Conservation (phyloP, 2,888 invertebrate species). For the Hecatera dysodea region DNA sequence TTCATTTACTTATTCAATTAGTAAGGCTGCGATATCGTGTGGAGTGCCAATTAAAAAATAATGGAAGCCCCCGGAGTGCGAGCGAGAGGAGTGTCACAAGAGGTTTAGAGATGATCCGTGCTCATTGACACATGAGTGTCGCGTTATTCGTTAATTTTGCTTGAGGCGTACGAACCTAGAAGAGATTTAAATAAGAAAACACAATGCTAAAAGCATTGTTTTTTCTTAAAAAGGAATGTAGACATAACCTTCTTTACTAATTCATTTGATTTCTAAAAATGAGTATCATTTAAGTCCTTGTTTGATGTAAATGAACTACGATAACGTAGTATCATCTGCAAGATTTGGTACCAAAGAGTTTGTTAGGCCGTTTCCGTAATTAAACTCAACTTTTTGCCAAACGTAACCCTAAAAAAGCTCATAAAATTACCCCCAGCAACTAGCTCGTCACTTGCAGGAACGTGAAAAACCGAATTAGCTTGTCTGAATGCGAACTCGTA, state of each 20-base stretch:
- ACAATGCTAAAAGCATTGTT: too few relatives aligned
- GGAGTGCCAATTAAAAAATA: constrained; percentile 90
- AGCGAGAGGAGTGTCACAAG: constrained; percentile 80
- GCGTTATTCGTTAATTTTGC: constrained; percentile 57
- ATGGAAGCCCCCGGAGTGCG: constrained; percentile 82
- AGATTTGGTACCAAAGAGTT: not conserved
- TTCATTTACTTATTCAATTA: constrained; percentile 90
- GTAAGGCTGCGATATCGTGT: constrained; percentile 84
- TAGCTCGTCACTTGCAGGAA: constrained; percentile 82
- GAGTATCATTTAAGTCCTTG: not conserved
- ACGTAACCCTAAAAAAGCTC: constrained; percentile 66
- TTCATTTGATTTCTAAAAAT: not conserved
- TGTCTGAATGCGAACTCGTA: constrained; percentile 89
- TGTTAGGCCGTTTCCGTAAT: constrained; percentile 28
- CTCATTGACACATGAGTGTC: constrained; percentile 60
- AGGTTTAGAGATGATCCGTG: constrained; percentile 79
- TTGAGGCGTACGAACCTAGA: constrained; percentile 25
- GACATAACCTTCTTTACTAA: not conserved
- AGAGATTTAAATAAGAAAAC: not conserved
- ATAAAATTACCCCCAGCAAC: constrained; percentile 72
- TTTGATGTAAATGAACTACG: not conserved
- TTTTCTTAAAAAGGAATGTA: not conserved
- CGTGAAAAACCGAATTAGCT: constrained; percentile 89
- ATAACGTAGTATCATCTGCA: not conserved
- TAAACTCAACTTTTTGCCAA: constrained; percentile 48